These are phyloP conservation scores for Selenia dentaria DNA, from an alignment of 2,888 invertebrate genomes.

Conservation along the genomic window DNA sequence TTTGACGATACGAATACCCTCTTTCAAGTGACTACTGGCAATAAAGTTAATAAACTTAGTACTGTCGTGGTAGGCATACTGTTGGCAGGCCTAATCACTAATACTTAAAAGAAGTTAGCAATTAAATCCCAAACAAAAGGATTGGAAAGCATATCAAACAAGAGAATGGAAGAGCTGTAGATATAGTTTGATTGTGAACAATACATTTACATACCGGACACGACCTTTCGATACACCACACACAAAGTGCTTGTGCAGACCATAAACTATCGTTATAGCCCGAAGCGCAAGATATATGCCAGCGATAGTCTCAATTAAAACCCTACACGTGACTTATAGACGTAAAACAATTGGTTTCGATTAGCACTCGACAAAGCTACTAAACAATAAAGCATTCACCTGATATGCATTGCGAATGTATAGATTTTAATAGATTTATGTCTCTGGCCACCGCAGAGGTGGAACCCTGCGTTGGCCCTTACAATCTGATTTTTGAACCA, in stretches of 20 bases:
- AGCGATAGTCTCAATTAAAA: slow-evolving; percentile 75
- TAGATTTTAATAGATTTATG: slow-evolving; percentile 42
- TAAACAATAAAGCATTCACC: slow-evolving; percentile 65
- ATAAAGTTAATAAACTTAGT: no score
- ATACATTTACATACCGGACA: slow-evolving; percentile 3
- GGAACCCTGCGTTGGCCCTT: no score
- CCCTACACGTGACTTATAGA: slow-evolving; percentile 69
- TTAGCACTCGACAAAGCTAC: slow-evolving; percentile 74
- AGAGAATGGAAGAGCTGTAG: not conserved
- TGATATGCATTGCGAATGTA: slow-evolving; percentile 39
- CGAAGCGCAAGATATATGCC: slow-evolving; percentile 55
- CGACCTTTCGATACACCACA: slow-evolving; percentile 3
- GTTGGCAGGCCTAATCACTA: no score
- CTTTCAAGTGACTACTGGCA: no score
- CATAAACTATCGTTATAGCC: slow-evolving; percentile 47
- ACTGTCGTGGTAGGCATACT: no score
- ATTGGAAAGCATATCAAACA: no score
- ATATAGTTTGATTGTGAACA: slow-evolving; percentile 1
- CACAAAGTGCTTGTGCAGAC: slow-evolving; percentile 14
- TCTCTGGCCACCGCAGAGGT: slow-evolving; percentile 23
- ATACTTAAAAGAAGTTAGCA: no score
- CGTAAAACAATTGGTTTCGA: slow-evolving; percentile 79
- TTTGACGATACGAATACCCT: no score
- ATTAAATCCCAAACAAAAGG: no score
- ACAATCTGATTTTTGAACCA: no score